These are phyloP conservation scores for Macrosteles quadrilineatus DNA, from an alignment of 1,140 invertebrate species.

Conservation along the genomic window DNA sequence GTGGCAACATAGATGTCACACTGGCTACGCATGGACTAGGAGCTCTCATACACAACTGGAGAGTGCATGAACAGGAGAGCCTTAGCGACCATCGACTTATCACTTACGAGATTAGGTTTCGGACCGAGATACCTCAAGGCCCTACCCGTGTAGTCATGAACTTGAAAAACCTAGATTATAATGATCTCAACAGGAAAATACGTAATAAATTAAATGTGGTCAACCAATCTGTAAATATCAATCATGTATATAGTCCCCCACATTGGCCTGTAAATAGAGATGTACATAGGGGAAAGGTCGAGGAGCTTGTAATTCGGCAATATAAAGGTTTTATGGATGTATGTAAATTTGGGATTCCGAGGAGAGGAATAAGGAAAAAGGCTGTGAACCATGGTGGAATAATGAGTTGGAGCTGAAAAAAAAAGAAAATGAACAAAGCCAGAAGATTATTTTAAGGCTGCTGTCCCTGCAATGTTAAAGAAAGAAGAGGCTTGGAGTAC, in stretches of 20 bases:
- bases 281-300: neutral
- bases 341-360: neutral
- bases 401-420: neutral
- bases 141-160: neutral
- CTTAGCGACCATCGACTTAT: neutral
- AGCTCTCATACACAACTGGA: neutral
- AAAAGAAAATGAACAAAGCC: neutral
- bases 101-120: neutral
- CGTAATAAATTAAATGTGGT: no score
- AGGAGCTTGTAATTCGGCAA: no score
- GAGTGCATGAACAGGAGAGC: neutral
- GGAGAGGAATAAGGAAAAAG: neutral
- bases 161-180: no score
- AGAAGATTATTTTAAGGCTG: neutral
- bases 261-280: neutral
- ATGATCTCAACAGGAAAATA: no score
- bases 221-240: no score
- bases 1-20: neutral
- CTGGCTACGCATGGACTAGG: neutral
- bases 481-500: neutral
- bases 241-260: neutral
- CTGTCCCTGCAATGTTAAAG: neutral
- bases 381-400: neutral
- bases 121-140: neutral
- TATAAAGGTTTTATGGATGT: neutral